A percentile compares a stretch with the other conserved stretches of the same genome.
phyloP scores from a whole-genome alignment of 2,888 invertebrate species.

The Gasteruption jaculator region DNA sequence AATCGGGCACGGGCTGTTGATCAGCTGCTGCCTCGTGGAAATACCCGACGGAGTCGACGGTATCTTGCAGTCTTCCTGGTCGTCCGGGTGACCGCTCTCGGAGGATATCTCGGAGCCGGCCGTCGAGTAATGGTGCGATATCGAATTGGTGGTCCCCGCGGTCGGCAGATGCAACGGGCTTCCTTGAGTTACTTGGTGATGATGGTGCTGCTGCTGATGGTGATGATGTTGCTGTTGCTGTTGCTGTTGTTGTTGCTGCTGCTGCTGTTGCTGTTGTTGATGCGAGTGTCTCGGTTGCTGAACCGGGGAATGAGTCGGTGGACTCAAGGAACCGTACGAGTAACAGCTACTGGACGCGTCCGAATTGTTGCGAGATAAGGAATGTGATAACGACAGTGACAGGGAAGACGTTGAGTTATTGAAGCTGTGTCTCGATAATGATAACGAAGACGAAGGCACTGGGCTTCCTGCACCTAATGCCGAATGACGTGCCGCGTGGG shows the following conservation, averaged over 20 bases:
- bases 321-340: constrained; percentile 63
- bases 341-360: constrained; percentile 89
- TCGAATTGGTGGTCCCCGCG: constrained; percentile 23
- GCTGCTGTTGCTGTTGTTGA: constrained; percentile 36
- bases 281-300: constrained; percentile 57
- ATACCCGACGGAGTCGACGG: constrained; percentile 69
- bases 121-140: constrained; percentile 35
- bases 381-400: constrained; percentile 67
- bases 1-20: constrained; percentile 91
- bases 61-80: constrained; percentile 42
- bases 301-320: constrained; percentile 83
- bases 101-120: constrained; percentile 37
- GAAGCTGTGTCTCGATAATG: constrained; percentile 48
- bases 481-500: constrained; percentile 77
- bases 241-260: constrained; percentile 49
- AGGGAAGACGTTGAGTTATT: constrained; percentile 52
- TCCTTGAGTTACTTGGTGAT: constrained; percentile 50
- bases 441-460: constrained; percentile 48
- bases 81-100: constrained; percentile 36
- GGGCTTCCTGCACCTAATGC: constrained; percentile 52
- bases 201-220: constrained; percentile 50
- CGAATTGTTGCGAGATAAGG: constrained; percentile 83
- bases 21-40: constrained; percentile 77
- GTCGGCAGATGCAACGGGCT: constrained; percentile 52
- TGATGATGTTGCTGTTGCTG: constrained; percentile 57